phyloP scores from a whole-genome alignment of 2,888 invertebrate species.

The Liodrosophila aerea region DNA sequence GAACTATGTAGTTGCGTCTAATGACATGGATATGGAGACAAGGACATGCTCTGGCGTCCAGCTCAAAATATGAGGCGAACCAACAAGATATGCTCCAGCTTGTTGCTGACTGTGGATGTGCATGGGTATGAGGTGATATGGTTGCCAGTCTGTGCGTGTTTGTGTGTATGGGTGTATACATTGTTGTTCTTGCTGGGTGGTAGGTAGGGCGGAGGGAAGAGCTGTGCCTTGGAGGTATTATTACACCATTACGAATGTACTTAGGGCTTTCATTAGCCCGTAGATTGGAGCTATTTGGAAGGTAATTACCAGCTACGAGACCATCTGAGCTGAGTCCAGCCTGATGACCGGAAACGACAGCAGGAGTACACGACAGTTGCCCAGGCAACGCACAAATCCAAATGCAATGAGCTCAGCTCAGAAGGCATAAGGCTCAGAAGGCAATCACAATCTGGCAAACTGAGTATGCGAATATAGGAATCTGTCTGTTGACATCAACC shows the following conservation, averaged over 20 bases:
- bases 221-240: constrained; percentile 64
- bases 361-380: neutral
- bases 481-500: constrained; percentile 50
- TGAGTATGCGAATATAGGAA: constrained; percentile 32
- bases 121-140: constrained; percentile 4
- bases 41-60: constrained; percentile 5
- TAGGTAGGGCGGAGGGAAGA: constrained; percentile 30
- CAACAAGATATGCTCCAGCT: constrained; percentile 1
- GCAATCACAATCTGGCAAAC: constrained; percentile 47
- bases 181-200: constrained; percentile 13
- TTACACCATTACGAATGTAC: constrained; percentile 77
- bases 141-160: constrained; percentile 12
- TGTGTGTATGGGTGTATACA: constrained; percentile 27
- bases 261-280: constrained; percentile 74
- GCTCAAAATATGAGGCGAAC: constrained; percentile 29
- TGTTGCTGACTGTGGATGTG: constrained; percentile 23
- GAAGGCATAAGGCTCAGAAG: constrained; percentile 8
- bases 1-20: constrained; percentile 17
- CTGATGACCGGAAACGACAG: constrained; percentile 55
- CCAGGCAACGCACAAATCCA: constrained; percentile 45
- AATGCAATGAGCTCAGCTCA: constrained; percentile 47
- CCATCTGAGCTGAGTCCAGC: constrained; percentile 6
- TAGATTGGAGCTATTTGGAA: constrained; percentile 72
- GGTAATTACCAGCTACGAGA: constrained; percentile 59
- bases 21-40: constrained; percentile 22